These are phyloP conservation scores for Scalopus aquaticus DNA, from an alignment of 2,113 vertebrate genomes.

Conservation along the genomic window DNA sequence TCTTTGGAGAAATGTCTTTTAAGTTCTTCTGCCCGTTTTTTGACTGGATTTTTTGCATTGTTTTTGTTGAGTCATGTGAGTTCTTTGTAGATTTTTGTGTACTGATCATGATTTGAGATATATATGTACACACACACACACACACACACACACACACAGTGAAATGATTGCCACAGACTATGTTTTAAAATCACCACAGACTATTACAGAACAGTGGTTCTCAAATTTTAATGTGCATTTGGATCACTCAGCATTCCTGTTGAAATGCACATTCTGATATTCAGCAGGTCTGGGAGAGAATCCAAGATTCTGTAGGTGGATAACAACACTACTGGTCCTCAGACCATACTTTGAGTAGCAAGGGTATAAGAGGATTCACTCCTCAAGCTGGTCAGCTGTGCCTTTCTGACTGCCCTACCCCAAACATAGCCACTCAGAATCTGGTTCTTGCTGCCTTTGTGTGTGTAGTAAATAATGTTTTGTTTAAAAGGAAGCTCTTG, in stretches of 20 bases:
- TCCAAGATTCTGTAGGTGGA: background rate
- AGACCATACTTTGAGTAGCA: background rate
- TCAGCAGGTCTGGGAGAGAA: background rate
- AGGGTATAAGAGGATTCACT: background rate
- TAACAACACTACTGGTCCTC: background rate
- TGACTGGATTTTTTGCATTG: too few species aligned
- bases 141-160: background rate
- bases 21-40: too few species aligned
- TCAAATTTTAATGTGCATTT: slow-evolving; percentile 1
- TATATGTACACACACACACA: too few species aligned
- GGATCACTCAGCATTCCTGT: background rate
- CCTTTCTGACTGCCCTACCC: background rate
- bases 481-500: background rate
- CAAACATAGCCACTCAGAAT: background rate
- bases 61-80: too few species aligned
- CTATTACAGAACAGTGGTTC: background rate
- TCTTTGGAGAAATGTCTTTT: too few species aligned
- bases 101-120: too few species aligned
- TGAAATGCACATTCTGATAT: background rate
- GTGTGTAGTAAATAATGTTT: background rate
- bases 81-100: too few species aligned
- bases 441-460: background rate
- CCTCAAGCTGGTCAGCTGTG: background rate
- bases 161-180: background rate
- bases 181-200: background rate